phyloP scores from a whole-genome alignment of 2,797 vertebrate species.

The Onychomys leucogaster region DNA sequence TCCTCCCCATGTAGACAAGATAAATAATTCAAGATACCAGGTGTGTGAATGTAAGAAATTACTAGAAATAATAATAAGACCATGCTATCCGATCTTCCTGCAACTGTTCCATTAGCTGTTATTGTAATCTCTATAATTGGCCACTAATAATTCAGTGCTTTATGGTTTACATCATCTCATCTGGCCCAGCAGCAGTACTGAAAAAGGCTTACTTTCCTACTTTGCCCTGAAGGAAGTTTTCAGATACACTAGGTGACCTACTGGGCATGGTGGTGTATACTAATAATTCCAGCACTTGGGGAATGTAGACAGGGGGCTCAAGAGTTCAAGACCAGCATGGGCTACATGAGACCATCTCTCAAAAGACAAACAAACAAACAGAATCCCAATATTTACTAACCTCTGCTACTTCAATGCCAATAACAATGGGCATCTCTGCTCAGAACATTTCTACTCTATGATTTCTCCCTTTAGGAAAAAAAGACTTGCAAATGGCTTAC shows the following conservation, averaged over 20 bases:
- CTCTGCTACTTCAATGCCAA: background rate
- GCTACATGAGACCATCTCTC: background rate
- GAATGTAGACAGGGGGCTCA: background rate
- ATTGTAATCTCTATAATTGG: background rate
- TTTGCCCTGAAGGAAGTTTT: background rate
- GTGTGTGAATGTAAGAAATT: slow-evolving; percentile 12
- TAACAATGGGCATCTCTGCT: background rate
- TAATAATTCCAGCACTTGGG: background rate
- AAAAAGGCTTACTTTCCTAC: background rate
- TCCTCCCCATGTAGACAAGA: background rate
- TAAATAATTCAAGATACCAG: background rate
- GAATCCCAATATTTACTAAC: background rate
- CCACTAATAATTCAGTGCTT: background rate
- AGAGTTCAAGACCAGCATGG: background rate
- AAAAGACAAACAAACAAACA: background rate
- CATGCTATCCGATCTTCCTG: background rate
- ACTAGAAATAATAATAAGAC: background rate
- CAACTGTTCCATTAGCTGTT: background rate
- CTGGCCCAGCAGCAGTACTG: background rate
- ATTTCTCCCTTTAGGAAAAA: slow-evolving; percentile 27
- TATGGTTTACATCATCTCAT: background rate
- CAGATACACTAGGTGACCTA: background rate
- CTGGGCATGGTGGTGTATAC: background rate
- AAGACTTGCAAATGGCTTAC: background rate
- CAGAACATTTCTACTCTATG: background rate